Evolutionary conservation across 2,113 vertebrate species (phyloP).

Genomic region (Salminus brasiliensis): DNA sequence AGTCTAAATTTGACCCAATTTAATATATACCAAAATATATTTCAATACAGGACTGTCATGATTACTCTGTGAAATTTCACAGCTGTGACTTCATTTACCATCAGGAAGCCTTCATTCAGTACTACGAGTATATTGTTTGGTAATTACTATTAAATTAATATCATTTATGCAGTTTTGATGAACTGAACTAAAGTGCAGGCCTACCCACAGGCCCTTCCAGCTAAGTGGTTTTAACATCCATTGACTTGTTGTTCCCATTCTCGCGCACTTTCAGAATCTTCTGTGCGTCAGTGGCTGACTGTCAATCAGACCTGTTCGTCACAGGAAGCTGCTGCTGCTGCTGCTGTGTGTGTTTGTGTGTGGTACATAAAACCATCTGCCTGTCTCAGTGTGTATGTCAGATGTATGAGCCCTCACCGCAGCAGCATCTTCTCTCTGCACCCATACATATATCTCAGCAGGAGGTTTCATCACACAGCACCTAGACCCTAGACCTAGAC

Average conservation of each 20-base stretch:
- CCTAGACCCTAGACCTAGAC: too few species aligned
- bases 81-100: too few species aligned
- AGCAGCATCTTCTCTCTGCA: constrained; percentile 27
- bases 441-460: neutral
- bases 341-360: constrained; percentile 22
- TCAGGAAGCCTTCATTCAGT: too few species aligned
- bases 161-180: neutral
- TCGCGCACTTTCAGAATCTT: neutral
- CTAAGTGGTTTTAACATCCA: neutral
- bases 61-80: too few species aligned
- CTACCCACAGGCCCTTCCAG: neutral
- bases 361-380: constrained; percentile 28
- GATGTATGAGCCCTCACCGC: neutral
- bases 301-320: constrained; percentile 31
- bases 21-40: too few species aligned
- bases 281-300: constrained; percentile 21
- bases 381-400: constrained; percentile 13
- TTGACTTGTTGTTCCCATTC: neutral
- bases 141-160: too few species aligned
- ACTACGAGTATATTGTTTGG: too few species aligned
- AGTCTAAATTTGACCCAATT: too few species aligned
- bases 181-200: neutral
- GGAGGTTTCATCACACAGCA: neutral
- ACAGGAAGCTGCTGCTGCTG: constrained; percentile 49
- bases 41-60: too few species aligned